Evolutionary conservation across 2,888 invertebrate species (phyloP).

Genomic region (Clostera curtula): DNA sequence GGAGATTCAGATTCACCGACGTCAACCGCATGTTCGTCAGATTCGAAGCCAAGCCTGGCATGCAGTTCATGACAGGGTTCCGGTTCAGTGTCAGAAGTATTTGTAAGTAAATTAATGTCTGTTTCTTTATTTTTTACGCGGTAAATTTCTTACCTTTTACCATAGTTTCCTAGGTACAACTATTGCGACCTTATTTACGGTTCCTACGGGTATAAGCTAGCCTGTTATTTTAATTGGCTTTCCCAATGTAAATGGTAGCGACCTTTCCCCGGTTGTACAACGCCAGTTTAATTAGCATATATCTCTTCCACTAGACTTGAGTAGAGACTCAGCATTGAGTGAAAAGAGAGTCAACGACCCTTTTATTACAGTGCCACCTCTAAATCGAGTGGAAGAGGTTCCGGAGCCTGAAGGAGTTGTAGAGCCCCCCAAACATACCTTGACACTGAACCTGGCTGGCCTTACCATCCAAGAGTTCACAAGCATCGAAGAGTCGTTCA

Average conservation of each 20-base stretch:
- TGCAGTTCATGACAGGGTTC: constrained; percentile 38
- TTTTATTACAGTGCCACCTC: constrained; percentile 25
- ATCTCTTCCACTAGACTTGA: no score
- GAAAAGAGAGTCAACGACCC: no score
- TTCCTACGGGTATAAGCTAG: no score
- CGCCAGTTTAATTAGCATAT: no score
- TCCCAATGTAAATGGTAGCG: no score
- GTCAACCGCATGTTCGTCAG: constrained; percentile 52
- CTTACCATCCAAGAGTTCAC: constrained; percentile 33
- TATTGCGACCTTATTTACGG: no score
- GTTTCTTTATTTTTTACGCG: no score
- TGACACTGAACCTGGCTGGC: constrained; percentile 45
- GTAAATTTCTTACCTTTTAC: no score
- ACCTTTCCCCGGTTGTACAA: no score
- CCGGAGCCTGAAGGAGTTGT: constrained; percentile 36
- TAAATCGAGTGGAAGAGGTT: constrained; percentile 13
- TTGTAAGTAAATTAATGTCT: constrained; percentile 41
- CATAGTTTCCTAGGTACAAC: no score
- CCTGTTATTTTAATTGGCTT: no score
- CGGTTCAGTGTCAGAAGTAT: constrained; percentile 45
- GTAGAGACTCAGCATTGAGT: no score
- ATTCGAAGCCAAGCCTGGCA: constrained; percentile 33
- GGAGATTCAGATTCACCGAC: constrained; percentile 44
- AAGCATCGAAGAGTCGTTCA: constrained; percentile 36
- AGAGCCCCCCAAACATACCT: constrained; percentile 27